A percentile compares a stretch with the other conserved stretches of the same genome.
Conservation (phyloP, 2,113 vertebrate genomes). For the Macquaria ambigua region DNA sequence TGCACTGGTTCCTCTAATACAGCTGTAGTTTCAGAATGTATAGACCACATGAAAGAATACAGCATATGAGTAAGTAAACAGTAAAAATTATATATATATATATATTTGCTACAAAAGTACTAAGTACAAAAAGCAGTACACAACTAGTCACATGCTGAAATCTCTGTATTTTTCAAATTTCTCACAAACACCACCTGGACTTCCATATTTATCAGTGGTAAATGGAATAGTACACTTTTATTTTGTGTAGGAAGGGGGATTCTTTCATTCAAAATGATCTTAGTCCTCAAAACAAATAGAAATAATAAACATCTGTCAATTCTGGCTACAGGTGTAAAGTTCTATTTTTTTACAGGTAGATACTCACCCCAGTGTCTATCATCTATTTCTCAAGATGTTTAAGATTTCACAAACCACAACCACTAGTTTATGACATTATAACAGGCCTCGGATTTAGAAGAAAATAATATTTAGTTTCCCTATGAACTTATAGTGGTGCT, state of each 20-base stretch:
- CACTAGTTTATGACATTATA: neutral
- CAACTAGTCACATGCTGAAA: constrained; percentile 5
- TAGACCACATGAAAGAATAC: neutral
- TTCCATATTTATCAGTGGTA: neutral
- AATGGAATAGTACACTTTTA: neutral
- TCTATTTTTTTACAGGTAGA: neutral
- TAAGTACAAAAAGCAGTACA: neutral
- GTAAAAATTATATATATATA: too few species aligned
- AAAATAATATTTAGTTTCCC: neutral
- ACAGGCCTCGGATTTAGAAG: neutral
- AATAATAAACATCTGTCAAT: neutral
- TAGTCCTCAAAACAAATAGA: neutral
- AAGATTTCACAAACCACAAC: neutral
- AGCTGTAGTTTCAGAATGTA: neutral
- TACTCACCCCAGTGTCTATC: too few species aligned
- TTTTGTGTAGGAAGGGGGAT: neutral
- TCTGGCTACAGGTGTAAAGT: too few species aligned
- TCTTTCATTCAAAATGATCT: neutral
- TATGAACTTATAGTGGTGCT: neutral
- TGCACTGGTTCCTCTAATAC: neutral
- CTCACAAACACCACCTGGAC: neutral
- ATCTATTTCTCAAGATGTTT: neutral
- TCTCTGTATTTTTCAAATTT: neutral
- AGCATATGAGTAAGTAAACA: neutral
- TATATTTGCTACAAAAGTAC: neutral